Evolutionary conservation across 1,140 invertebrate genomes (phyloP).

Genomic region (Diorhabda carinulata): DNA sequence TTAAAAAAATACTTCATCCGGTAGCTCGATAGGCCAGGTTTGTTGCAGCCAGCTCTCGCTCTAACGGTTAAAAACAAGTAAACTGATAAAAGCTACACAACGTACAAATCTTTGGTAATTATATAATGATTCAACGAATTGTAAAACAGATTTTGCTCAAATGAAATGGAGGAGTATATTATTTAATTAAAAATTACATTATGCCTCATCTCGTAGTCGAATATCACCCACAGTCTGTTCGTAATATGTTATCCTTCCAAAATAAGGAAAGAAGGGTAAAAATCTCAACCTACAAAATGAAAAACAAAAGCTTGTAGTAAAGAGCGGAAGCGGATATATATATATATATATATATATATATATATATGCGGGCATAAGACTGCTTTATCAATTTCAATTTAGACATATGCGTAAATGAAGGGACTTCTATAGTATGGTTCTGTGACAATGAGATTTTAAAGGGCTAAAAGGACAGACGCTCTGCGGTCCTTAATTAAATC

Average conservation of each 20-base stretch:
- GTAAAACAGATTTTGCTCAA: no score
- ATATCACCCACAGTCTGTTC: no score
- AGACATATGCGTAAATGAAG: conserved; percentile 12
- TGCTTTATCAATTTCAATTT: conserved; percentile 22
- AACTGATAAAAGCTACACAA: no score
- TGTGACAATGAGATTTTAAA: conserved; percentile 21
- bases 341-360: conserved; percentile 1
- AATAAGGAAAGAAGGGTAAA: conserved; percentile 6
- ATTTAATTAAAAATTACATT: no score
- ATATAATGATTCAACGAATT: no score
- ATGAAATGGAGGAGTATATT: no score
- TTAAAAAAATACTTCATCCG: no score
- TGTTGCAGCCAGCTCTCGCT: no score
- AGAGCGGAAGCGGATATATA: conserved; percentile 1
- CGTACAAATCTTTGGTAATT: no score
- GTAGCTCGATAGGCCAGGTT: no score
- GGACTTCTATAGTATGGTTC: background rate
- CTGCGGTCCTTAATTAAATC: conserved; percentile 19
- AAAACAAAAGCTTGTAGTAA: conserved; percentile 8
- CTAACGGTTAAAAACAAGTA: no score
- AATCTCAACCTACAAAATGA: conserved; percentile 11
- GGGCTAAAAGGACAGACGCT: conserved; percentile 20
- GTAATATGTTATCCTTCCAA: background rate
- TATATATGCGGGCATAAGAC: conserved; percentile 10
- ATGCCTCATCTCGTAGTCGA: no score